phyloP scores from a whole-genome alignment of 2,888 invertebrate genomes.

The Vanessa cardui region DNA sequence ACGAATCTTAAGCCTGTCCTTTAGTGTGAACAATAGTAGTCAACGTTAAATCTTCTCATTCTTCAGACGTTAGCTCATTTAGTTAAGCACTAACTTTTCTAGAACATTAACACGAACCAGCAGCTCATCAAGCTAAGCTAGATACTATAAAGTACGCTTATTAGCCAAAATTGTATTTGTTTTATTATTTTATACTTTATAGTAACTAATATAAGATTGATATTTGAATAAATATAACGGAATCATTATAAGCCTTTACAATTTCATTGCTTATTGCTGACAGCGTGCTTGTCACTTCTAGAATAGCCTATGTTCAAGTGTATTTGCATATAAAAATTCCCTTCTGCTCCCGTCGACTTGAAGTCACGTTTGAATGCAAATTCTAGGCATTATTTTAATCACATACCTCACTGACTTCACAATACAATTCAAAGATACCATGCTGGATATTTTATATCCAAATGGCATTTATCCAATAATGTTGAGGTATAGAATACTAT shows the following conservation, averaged over 20 bases:
- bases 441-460: constrained; percentile 26
- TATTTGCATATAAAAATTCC: constrained; percentile 28
- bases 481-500: background rate
- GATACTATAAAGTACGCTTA: too few species aligned
- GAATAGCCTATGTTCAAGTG: background rate
- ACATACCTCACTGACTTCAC: constrained; percentile 33
- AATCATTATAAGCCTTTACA: background rate
- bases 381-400: constrained; percentile 41
- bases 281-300: background rate
- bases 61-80: too few species aligned
- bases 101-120: too few species aligned
- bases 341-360: constrained; percentile 18
- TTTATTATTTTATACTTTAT: too few species aligned
- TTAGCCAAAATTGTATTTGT: too few species aligned
- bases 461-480: constrained; percentile 30
- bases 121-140: too few species aligned
- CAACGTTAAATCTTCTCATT: too few species aligned
- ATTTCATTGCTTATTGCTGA: background rate
- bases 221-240: too few species aligned
- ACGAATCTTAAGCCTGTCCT: too few species aligned
- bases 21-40: too few species aligned
- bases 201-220: too few species aligned
- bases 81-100: too few species aligned
- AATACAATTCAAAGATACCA: constrained; percentile 24
- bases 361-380: constrained; percentile 40